These are phyloP conservation scores for Plumapathes pennacea DNA, from an alignment of 92 coral and sea anemone genomes.

Conservation along the genomic window DNA sequence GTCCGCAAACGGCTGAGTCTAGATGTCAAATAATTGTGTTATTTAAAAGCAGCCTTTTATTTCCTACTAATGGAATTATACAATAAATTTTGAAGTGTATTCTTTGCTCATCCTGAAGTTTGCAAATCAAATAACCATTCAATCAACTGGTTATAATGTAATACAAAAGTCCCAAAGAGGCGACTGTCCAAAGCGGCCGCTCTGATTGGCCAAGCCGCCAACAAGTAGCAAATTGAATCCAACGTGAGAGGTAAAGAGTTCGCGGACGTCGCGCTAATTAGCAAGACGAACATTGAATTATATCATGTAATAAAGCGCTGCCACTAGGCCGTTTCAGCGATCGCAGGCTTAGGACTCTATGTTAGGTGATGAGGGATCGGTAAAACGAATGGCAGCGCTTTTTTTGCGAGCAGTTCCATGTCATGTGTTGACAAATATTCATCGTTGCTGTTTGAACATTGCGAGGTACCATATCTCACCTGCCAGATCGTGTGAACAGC, in stretches of 20 bases:
- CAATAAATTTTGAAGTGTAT: constrained; percentile 89
- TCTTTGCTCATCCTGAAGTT: constrained; percentile 89
- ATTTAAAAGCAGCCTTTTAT: constrained; percentile 70
- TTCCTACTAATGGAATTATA: constrained; percentile 78
- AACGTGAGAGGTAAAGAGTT: constrained; percentile 34
- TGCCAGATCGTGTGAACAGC: constrained; percentile 78
- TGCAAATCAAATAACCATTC: constrained; percentile 86
- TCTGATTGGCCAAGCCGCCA: constrained; percentile 13
- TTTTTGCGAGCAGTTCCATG: too few species aligned
- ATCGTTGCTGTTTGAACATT: constrained; percentile 80
- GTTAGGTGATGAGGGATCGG: too few species aligned
- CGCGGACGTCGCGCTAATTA: constrained; percentile 51
- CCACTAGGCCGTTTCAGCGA: constrained; percentile 49
- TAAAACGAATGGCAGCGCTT: too few species aligned
- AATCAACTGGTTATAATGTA: constrained; percentile 79
- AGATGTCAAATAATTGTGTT: constrained; percentile 49
- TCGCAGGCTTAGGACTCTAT: too few species aligned
- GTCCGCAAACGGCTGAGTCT: constrained; percentile 34
- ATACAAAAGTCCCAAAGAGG: constrained; percentile 66
- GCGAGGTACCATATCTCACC: constrained; percentile 58
- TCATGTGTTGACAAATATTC: constrained; percentile 59
- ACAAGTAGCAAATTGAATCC: constrained; percentile 31
- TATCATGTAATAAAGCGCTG: constrained; percentile 52
- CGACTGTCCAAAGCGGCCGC: constrained; percentile 71
- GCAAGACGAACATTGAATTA: constrained; percentile 57